Evolutionary conservation across 2,113 vertebrate genomes (phyloP).

Genomic region (Neopipo cinnamomea): DNA sequence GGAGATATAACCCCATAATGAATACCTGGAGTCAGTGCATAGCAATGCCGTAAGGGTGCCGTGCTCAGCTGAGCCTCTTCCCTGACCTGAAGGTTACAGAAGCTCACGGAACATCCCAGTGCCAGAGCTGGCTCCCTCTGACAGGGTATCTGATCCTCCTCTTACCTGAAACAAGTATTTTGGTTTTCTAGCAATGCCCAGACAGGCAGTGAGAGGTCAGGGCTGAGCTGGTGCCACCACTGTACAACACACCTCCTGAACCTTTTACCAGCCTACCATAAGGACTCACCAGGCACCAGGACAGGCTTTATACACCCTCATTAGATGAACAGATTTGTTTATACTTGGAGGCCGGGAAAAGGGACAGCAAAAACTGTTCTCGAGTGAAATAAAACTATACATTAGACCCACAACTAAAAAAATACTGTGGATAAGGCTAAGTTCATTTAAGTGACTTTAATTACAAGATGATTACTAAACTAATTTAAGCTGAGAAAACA

Average conservation of each 20-base stretch:
- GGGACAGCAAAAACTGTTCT: background rate
- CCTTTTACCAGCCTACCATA: background rate
- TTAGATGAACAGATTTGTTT: background rate
- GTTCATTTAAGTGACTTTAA: constrained; percentile 29
- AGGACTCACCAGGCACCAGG: background rate
- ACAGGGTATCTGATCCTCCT: no score
- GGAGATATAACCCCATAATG: background rate
- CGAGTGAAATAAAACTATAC: background rate
- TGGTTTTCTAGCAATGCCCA: background rate
- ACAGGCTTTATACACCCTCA: background rate
- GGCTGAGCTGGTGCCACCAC: background rate
- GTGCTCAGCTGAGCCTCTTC: background rate
- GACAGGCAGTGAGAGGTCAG: background rate
- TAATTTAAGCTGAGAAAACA: constrained; percentile 16
- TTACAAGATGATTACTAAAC: constrained; percentile 14
- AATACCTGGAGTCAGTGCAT: background rate
- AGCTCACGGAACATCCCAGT: background rate
- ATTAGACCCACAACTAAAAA: background rate
- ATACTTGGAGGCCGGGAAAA: background rate
- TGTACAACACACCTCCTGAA: background rate
- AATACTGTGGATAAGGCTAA: background rate
- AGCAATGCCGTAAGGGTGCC: background rate
- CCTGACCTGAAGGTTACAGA: background rate
- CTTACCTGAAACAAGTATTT: background rate
- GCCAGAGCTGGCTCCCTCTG: background rate